Evolutionary conservation across 1,140 invertebrate species (phyloP).

Genomic region (Doryteuthis pealeii): DNA sequence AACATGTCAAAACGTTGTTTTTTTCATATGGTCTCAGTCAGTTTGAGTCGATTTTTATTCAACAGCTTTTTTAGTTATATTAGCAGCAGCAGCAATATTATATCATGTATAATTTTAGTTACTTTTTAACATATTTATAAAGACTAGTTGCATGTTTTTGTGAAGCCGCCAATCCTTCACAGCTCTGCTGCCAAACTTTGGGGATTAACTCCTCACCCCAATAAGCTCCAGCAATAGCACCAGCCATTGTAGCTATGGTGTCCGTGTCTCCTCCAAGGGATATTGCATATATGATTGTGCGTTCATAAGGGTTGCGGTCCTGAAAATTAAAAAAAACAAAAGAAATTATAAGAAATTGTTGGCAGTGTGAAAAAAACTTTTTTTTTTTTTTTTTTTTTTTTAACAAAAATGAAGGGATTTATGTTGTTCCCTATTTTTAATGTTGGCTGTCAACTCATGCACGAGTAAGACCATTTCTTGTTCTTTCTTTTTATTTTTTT

Average conservation of each 20-base stretch:
- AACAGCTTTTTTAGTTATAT: too few species aligned
- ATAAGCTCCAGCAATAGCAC: slow-evolving; percentile 74
- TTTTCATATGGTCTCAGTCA: too few species aligned
- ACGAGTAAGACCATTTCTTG: too few species aligned
- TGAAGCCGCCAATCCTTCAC: slow-evolving; percentile 64
- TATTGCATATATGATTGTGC: slow-evolving; percentile 72
- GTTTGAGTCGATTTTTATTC: too few species aligned
- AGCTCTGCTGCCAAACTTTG: slow-evolving; percentile 65
- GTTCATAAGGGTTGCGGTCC: slow-evolving; percentile 66
- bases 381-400: neutral
- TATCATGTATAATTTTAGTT: too few species aligned
- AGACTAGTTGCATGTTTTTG: slow-evolving; percentile 61
- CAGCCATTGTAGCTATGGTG: slow-evolving; percentile 79
- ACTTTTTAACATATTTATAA: slow-evolving; percentile 12
- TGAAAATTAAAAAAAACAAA: slow-evolving; percentile 26
- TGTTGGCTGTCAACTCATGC: too few species aligned
- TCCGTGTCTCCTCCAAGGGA: slow-evolving; percentile 79
- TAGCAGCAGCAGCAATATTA: too few species aligned
- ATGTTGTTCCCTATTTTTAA: too few species aligned
- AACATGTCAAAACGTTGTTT: too few species aligned
- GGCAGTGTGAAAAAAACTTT: neutral
- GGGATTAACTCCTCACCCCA: slow-evolving; percentile 70
- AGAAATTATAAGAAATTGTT: neutral
- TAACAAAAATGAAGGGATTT: too few species aligned
- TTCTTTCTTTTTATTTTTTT: too few species aligned